phyloP scores from a whole-genome alignment of 1,140 invertebrate genomes.

The Hylaeus anthracinus region DNA sequence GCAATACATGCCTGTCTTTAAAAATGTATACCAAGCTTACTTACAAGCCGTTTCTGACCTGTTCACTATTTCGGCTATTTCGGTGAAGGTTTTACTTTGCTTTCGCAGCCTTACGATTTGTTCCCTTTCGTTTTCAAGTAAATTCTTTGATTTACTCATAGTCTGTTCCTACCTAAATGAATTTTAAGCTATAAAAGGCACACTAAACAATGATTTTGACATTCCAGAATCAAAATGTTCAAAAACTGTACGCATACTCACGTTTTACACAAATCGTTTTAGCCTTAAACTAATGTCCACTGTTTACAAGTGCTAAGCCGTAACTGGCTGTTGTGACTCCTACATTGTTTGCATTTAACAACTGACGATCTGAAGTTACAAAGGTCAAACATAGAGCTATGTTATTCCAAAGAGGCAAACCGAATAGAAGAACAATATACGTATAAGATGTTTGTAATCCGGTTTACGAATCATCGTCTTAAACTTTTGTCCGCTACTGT shows the following conservation, averaged over 20 bases:
- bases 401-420: not conserved
- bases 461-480: not conserved
- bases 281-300: slow-evolving; percentile 3
- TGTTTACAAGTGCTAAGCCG: not conserved
- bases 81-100: not conserved
- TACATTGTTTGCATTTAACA: slow-evolving; percentile 4
- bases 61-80: no score
- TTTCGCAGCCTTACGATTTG: slow-evolving; percentile 1
- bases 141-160: not conserved
- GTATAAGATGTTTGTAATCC: slow-evolving; percentile 1
- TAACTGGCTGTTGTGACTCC: not conserved
- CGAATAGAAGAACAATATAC: slow-evolving; percentile 1
- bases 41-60: no score
- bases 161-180: not conserved
- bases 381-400: slow-evolving; percentile 8
- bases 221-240: no score
- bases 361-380: not conserved
- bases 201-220: not conserved
- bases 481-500: no score
- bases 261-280: slow-evolving; percentile 1
- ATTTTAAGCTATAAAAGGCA: slow-evolving; percentile 1
- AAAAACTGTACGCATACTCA: not conserved
- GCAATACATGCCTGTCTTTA: not conserved
- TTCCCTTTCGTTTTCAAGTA: not conserved
- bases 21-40: no score